Evolutionary conservation across 2,888 invertebrate species (phyloP).

Genomic region (Eristalinus aeneus): DNA sequence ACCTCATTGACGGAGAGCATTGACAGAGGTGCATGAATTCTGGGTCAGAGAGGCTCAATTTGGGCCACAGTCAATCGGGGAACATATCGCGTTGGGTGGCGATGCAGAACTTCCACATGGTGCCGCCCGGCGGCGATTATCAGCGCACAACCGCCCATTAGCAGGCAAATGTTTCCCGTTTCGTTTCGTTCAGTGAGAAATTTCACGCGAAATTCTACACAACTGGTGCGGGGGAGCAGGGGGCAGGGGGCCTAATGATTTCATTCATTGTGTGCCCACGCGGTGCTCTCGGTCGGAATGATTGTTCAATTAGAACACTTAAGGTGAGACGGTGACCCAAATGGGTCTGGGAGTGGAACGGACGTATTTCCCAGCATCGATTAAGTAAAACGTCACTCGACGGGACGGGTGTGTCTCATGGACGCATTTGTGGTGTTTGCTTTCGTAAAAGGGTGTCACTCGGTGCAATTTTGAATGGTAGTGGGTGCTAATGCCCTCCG

Average conservation of each 20-base stretch:
- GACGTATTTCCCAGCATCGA: slow-evolving; percentile 47
- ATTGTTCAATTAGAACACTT: slow-evolving; percentile 68
- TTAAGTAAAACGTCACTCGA: slow-evolving; percentile 44
- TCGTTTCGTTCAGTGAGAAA: not conserved
- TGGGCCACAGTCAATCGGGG: not conserved
- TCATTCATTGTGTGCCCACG: not conserved
- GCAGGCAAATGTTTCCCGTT: not conserved
- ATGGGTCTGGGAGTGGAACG: slow-evolving; percentile 64
- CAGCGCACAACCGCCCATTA: not conserved
- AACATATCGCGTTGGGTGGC: not conserved
- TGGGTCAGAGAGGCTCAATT: not conserved
- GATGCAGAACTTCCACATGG: not conserved
- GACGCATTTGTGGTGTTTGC: not conserved
- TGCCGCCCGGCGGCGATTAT: not conserved
- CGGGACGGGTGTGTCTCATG: not conserved
- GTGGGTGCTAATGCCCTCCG: not conserved
- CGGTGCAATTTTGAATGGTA: not conserved
- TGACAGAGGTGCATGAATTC: not conserved
- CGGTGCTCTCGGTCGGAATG: slow-evolving; percentile 23
- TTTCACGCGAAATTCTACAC: not conserved
- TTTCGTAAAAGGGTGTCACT: not conserved
- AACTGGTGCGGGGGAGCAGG: not conserved
- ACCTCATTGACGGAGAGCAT: slow-evolving; percentile 52
- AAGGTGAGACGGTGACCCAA: slow-evolving; percentile 60
- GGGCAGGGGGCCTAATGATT: not conserved